Evolutionary conservation across 2,888 invertebrate species (phyloP), one percentile per base, ranked within the genome.

Genomic region (Tortrix viridana): DNA sequence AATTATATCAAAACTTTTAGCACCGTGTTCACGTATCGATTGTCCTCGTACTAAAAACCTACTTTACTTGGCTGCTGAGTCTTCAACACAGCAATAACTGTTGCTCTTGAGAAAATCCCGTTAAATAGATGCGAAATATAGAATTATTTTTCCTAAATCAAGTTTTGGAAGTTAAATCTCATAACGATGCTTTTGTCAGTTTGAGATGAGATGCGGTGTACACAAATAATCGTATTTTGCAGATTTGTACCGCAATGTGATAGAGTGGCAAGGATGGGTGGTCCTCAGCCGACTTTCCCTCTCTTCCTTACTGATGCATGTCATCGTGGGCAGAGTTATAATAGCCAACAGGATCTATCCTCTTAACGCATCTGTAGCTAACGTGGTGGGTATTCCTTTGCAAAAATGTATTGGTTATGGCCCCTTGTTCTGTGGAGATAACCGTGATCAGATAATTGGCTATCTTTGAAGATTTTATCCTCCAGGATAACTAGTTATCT

Each of bases 241-340:
- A 66, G 66, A 49, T 59, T 47, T 63, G 18, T 59, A 55, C 20
- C 58, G 66, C 38, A 50, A 41, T 32, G 38, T 66, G 12, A 59
- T 66, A 23, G 63, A 66, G 38, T 66, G 62, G 63, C 59, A 49
- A 22, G 66, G 66, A 26, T 66, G 66, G 66, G 55, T 66, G 23
- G 55, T 63, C 5, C 20, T 66, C 6, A 66, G 66, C 46, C 44
- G 66, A 6, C 37, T 66, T 46, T 66, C 66, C 5, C 55, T 66
- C 9, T 55, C 50, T 20, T 54, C 66, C 14, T 22, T 66, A 7
- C 26, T 63, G 3, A 44, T 66, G 49, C 66, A 66, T 46, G n/a
- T 58, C 19, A 62, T 66, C 6, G 55, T 66, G 16, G 59, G 59
- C 12, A 55, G 41, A 6, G 53, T 58, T 5, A 19, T 66, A 16